These are phyloP conservation scores for Xenopus petersii DNA, from an alignment of 2,797 vertebrate species.

Conservation along the genomic window DNA sequence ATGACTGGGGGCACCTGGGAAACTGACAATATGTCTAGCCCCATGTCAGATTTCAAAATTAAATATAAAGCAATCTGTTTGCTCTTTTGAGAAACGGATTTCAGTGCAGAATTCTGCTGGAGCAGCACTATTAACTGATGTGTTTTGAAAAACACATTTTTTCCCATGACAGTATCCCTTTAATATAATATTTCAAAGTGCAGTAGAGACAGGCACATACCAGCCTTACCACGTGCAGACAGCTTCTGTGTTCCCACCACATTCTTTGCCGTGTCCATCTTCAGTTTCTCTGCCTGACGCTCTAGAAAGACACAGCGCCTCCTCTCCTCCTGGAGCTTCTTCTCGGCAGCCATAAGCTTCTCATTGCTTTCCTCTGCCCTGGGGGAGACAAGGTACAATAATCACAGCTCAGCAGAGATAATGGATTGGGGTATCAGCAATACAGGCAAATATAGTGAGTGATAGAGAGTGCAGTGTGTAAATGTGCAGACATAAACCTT, in stretches of 20 bases:
- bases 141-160: too few relatives aligned
- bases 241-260: neutral
- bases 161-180: too few relatives aligned
- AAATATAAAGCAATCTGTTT: too few relatives aligned
- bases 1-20: too few relatives aligned
- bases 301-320: slow-evolving; percentile 54
- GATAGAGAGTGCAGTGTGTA: too few relatives aligned
- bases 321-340: slow-evolving; percentile 62
- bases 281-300: slow-evolving; percentile 67
- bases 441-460: neutral
- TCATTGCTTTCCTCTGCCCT: slow-evolving; percentile 68
- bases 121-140: too few relatives aligned
- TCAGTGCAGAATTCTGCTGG: too few relatives aligned
- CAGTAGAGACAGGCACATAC: slow-evolving; percentile 43
- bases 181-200: too few relatives aligned
- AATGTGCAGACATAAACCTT: neutral
- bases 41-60: too few relatives aligned
- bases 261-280: slow-evolving; percentile 57
- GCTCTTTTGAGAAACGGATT: too few relatives aligned
- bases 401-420: too few relatives aligned
- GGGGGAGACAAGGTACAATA: slow-evolving; percentile 9
- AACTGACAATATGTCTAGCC: too few relatives aligned
- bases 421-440: neutral
- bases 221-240: slow-evolving; percentile 48
- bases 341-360: slow-evolving; percentile 63